These are phyloP conservation scores for Enteromius fasciolatus DNA, from an alignment of 2,797 vertebrate species.

Conservation along the genomic window DNA sequence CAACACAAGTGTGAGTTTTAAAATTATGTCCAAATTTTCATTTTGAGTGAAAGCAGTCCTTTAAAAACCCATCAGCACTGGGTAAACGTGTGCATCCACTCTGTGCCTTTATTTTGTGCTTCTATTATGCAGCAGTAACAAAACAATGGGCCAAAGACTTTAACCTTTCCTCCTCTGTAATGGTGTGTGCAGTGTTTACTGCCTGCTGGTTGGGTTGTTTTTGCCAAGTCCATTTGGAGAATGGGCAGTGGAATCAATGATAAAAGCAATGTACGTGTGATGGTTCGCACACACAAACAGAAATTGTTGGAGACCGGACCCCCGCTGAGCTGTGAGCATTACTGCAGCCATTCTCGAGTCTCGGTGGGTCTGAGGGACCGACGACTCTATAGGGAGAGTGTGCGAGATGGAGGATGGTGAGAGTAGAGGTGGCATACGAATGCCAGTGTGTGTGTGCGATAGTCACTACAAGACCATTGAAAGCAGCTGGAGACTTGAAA, in stretches of 20 bases:
- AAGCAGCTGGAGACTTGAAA: slow-evolving; percentile 31
- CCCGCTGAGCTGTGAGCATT: slow-evolving; percentile 39
- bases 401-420: slow-evolving; percentile 9
- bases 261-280: slow-evolving; percentile 57
- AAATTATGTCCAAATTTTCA: background rate
- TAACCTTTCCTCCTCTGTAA: slow-evolving; percentile 46
- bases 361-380: slow-evolving; percentile 41
- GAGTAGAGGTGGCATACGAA: slow-evolving; percentile 14
- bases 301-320: slow-evolving; percentile 37
- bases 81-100: slow-evolving; percentile 7
- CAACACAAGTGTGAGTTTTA: background rate
- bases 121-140: slow-evolving; percentile 29
- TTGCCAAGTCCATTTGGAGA: slow-evolving; percentile 49
- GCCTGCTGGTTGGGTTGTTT: slow-evolving; percentile 46
- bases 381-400: slow-evolving; percentile 12
- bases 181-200: slow-evolving; percentile 43
- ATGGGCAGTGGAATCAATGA: slow-evolving; percentile 47
- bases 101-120: slow-evolving; percentile 9
- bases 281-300: slow-evolving; percentile 52
- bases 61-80: slow-evolving; percentile 1
- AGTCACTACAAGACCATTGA: slow-evolving; percentile 21
- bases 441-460: slow-evolving; percentile 30
- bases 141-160: slow-evolving; percentile 46
- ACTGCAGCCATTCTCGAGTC: slow-evolving; percentile 14
- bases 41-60: background rate